Evolutionary conservation across 2,797 vertebrate genomes (phyloP).

Genomic region (Chrosomus eos): DNA sequence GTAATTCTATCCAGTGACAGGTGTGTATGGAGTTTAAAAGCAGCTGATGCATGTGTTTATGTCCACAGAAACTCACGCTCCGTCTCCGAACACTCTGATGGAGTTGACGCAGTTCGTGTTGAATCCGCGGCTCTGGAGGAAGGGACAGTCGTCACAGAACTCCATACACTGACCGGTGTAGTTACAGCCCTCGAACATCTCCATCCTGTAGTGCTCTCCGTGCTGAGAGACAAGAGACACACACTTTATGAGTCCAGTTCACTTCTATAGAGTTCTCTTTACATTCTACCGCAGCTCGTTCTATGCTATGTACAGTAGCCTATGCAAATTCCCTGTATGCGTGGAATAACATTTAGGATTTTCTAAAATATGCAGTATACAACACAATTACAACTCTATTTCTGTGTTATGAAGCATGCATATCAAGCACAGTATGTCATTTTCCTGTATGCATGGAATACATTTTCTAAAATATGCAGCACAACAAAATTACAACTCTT

Average conservation of each 20-base stretch:
- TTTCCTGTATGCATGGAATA: too few relatives aligned
- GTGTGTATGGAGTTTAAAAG: too few relatives aligned
- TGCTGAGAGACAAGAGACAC: constrained; percentile 77
- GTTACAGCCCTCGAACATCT: constrained; percentile 87
- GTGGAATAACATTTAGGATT: not conserved
- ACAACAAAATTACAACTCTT: too few relatives aligned
- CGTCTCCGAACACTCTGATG: constrained; percentile 87
- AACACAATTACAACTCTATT: too few relatives aligned
- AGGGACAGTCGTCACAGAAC: constrained; percentile 87
- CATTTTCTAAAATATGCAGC: too few relatives aligned
- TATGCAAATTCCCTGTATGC: not conserved
- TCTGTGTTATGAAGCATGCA: too few relatives aligned
- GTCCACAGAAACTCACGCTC: constrained; percentile 77
- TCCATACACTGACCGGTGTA: constrained; percentile 88
- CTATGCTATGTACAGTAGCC: too few relatives aligned
- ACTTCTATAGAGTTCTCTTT: not conserved
- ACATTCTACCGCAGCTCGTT: too few relatives aligned
- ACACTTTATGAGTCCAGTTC: rapidly evolving
- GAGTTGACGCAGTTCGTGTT: constrained; percentile 87
- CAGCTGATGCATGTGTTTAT: too few relatives aligned
- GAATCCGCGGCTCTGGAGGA: constrained; percentile 87
- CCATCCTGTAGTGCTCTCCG: constrained; percentile 87
- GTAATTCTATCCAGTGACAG: too few relatives aligned
- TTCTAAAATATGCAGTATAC: too few relatives aligned
- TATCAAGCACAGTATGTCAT: too few relatives aligned